Base-by-base conservation (phyloP, 2,888 invertebrate species). In the Machimus atricapillus region DNA sequence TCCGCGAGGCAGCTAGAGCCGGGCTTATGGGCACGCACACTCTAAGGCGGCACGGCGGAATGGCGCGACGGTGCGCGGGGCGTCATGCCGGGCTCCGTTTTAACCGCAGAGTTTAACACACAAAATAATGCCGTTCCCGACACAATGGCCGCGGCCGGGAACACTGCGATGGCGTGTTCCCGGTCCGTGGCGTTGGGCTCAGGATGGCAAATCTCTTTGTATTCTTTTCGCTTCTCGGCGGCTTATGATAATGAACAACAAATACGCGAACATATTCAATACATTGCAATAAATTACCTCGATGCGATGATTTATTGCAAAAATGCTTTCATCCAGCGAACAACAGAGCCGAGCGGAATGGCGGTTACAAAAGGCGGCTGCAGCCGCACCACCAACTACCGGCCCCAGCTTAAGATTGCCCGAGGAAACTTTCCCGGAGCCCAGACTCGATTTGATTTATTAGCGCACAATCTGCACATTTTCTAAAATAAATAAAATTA, bases 401-500 rank as follows among this genome's bases (percentile, higher is more conserved):
- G 37, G 85, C 31, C 6, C 2, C 46, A 27, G 3, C 43, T 74
- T 66, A 74, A 85, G 85, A 85, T 46, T 73, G 46, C 85, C 85
- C 85, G 31, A 74, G 74, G 85, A 74, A 85, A 74, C 73, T 58
- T 78, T 78, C 40, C 74, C 86, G 37, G 73, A 37, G 78, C 77
- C 77, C 46, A 56, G 58, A 78, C 78, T 40, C 58, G 40, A 16
- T 79, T 37, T 87, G 88, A 88, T 88, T 88, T 87, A 88, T 87
- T 46, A 66, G n/a, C 74, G 37, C 37, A 58, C 83, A 85, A 88
- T 88, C 86, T 86, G 87, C 87, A 85, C 87, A 88, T 88, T 87
- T 87, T 79, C 87, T 85, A 87, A 87, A 87, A 88, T 88, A 88
- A 88, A 88, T 87, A 88, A 88, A 86, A 88, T 88, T 88, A 37